Base-by-base conservation (phyloP, 2,797 vertebrate genomes). In the Mus caroli region DNA sequence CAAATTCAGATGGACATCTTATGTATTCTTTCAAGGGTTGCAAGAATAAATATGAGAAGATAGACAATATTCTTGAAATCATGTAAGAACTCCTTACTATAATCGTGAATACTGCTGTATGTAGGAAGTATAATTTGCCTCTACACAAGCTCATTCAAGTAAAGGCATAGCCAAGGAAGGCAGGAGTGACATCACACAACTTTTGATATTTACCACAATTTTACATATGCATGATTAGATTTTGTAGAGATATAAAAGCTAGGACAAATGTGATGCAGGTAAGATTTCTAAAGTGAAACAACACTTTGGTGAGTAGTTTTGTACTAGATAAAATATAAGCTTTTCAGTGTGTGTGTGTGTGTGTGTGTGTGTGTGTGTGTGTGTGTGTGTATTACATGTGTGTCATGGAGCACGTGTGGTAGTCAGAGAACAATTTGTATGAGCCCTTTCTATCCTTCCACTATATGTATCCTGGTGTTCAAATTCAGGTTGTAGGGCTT, bases 271-370 rank as follows among this genome's bases (percentile, higher is more conserved):
- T 43, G 43, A 43, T 50, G 37, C 22, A 40, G 73, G 37, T 43
- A 94, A 86, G 3, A 50, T n/a, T 69, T 75, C 88, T 56, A 50
- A 92, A 96, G 12, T 73, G 69, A 95, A 94, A 79, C 82, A 79
- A 37, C 12, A 91, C 62, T 76, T 84, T 43, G 43, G 43, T 69
- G 24, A 83, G 12, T 69, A 52, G 19, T 88, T 88, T 77, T 40
- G 9, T 31, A 73, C 2, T 56, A 34, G 17, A 31, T 73, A 88
- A 84, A 94, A 79, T 14, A 76, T 24, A 5, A 17, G 17, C 7
- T 76, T 76, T 79, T 88, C 77, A 77, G 75, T 77, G 73, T 76
- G 24, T 46, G 40, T 43, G 26, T 50, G 43, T 78, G 28, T 34
- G 28, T 79, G 10, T 24, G 20, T 80, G 75, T 77, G 73, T 76